Conservation (phyloP, 2,797 vertebrate species). For the Crenichthys baileyi region DNA sequence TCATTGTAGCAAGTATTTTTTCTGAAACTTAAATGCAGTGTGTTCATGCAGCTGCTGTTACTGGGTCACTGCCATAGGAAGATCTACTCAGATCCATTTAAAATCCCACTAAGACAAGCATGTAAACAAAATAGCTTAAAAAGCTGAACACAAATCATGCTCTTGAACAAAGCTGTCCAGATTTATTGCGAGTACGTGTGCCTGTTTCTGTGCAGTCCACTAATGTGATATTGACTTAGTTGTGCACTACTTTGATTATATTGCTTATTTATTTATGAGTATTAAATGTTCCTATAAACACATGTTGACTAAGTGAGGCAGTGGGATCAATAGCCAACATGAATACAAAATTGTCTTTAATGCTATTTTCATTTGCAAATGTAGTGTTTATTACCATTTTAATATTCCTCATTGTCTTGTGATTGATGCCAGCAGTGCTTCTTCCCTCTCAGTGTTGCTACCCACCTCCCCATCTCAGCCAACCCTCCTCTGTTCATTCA, state of each 20-base stretch:
- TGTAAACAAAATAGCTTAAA: constrained; percentile 1
- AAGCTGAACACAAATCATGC: constrained; percentile 18
- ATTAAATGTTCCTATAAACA: constrained; percentile 88
- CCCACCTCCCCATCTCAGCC: constrained; percentile 41
- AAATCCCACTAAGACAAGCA: neutral
- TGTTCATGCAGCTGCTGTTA: neutral
- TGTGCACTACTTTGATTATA: constrained; percentile 85
- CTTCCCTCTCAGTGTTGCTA: constrained; percentile 33
- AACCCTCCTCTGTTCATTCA: constrained; percentile 39
- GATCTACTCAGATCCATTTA: constrained; percentile 10
- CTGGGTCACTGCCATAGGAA: neutral
- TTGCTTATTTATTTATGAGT: constrained; percentile 92
- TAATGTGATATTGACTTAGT: constrained; percentile 88
- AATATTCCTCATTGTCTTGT: constrained; percentile 53
- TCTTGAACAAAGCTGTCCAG: constrained; percentile 13
- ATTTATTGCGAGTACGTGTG: constrained; percentile 18
- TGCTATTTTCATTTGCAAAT: constrained; percentile 78
- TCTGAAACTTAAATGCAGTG: neutral
- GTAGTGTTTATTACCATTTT: constrained; percentile 61
- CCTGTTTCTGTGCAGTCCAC: constrained; percentile 53
- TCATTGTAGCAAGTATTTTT: neutral
- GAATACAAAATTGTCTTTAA: constrained; percentile 85
- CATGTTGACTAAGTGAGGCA: constrained; percentile 29
- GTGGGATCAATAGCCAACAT: constrained; percentile 89
- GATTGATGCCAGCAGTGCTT: constrained; percentile 68